phyloP scores from a whole-genome alignment of 2,888 invertebrate genomes.

The Cheiracanthium punctorium region DNA sequence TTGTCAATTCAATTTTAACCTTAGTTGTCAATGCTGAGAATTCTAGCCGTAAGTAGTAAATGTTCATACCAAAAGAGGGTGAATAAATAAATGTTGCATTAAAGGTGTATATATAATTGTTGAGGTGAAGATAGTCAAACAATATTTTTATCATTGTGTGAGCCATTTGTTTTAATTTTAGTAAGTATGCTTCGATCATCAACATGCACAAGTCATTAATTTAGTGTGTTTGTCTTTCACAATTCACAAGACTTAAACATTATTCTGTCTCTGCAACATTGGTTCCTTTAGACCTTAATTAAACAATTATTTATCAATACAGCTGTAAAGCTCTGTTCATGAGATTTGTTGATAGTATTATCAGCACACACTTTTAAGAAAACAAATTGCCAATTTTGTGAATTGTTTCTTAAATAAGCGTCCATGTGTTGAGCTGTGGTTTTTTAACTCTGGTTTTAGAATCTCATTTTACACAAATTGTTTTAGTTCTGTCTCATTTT shows the following conservation, averaged over 20 bases:
- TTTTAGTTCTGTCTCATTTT: conserved; percentile 52
- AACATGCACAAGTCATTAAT: conserved; percentile 34
- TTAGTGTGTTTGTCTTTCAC: conserved; percentile 27
- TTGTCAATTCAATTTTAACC: no score
- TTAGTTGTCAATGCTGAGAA: no score
- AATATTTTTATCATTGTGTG: no score
- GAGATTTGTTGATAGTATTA: conserved; percentile 52
- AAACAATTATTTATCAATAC: conserved; percentile 25
- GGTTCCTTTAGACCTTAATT: conserved; percentile 29
- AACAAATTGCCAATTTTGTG: conserved; percentile 55
- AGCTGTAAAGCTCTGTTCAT: conserved; percentile 36
- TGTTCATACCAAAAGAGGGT: no score
- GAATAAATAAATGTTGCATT: no score
- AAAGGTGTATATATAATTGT: no score
- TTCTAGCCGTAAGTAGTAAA: no score
- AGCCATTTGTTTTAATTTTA: no score
- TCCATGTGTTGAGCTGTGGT: conserved; percentile 68
- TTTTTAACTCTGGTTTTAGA: conserved; percentile 22
- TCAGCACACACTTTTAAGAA: conserved; percentile 55
- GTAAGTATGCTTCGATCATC: no score
- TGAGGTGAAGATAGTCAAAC: no score
- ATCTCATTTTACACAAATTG: not conserved
- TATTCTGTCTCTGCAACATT: conserved; percentile 9
- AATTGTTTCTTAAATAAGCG: conserved; percentile 57
- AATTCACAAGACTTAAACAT: not conserved